phyloP scores from a whole-genome alignment of 2,113 vertebrate species.

The Mus musculus region GRCm39 chr19:10481501-10482000 shows the following conservation, averaged over 20 bases:
- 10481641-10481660: neutral
- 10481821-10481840: neutral
- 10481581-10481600: neutral
- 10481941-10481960: neutral
- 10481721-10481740: neutral
- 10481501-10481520: neutral
- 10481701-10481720: neutral
- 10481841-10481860: neutral
- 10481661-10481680: neutral
- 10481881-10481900: neutral
- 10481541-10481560: neutral
- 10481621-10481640: neutral
- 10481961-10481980: neutral
- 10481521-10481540: neutral
- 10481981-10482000: neutral
- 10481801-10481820: neutral
- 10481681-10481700: neutral
- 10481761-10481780: neutral
- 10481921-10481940: neutral
- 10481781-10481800: neutral
- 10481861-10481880: neutral
- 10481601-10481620: no score
- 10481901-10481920: neutral
- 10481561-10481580: neutral
- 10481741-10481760: neutral